Evolutionary conservation across 2,888 invertebrate genomes (phyloP).

Genomic region (Drosophila fulvimacula): DNA sequence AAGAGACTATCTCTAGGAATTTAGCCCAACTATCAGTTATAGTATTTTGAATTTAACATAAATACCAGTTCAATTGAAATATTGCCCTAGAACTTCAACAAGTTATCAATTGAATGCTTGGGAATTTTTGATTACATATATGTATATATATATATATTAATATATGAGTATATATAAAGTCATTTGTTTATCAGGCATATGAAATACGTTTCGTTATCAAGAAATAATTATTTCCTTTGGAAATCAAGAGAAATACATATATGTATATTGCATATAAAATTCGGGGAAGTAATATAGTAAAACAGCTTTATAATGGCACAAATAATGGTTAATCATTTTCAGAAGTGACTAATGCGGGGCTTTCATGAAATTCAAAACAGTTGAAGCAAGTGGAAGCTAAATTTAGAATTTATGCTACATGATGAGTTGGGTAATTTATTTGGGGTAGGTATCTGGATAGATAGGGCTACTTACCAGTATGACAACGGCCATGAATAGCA

Average conservation of each 20-base stretch:
- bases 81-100: background rate
- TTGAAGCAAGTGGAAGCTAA: background rate
- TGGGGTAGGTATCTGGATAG: background rate
- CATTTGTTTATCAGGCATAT: conserved; percentile 1
- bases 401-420: background rate
- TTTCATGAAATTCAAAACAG: background rate
- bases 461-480: conserved; percentile 76
- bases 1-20: background rate
- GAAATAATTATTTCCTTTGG: background rate
- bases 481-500: conserved; percentile 82
- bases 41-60: background rate
- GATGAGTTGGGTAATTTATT: background rate
- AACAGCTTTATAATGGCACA: conserved; percentile 1
- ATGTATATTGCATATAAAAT: background rate
- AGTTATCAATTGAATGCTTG: conserved; percentile 8
- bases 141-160: too few relatives aligned
- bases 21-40: background rate
- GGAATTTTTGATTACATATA: conserved; percentile 4
- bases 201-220: background rate
- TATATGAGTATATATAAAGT: background rate
- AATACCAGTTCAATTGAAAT: background rate
- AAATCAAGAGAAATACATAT: background rate
- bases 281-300: conserved; percentile 5
- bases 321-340: background rate
- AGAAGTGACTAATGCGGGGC: conserved; percentile 15